Percentiles rank a stretch among this genome's conserved stretches.
phyloP scores from a whole-genome alignment of 2,113 vertebrate species.

The Bothrops jararaca region DNA sequence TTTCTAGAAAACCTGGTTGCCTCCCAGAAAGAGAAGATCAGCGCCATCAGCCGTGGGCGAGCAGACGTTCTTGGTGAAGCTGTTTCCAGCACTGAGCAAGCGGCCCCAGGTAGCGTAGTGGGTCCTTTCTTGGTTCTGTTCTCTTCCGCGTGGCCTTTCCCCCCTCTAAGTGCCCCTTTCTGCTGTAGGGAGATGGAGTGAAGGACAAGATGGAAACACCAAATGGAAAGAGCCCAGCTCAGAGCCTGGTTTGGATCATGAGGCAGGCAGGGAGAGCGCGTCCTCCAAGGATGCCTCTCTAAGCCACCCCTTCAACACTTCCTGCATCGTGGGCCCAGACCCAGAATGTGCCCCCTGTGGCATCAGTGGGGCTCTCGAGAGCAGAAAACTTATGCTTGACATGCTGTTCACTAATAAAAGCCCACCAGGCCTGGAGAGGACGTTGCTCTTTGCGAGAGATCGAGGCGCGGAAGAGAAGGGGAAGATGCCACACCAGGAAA shows the following conservation, averaged over 20 bases:
- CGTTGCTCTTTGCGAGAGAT: not conserved
- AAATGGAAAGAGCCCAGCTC: conserved; percentile 33
- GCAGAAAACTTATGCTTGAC: not conserved
- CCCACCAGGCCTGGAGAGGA: not conserved
- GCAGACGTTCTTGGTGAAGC: conserved; percentile 44
- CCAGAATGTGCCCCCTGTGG: not conserved
- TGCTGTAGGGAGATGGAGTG: conserved; percentile 23
- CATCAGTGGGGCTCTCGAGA: not conserved
- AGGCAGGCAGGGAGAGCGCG: conserved; percentile 19
- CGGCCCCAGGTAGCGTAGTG: conserved; percentile 46
- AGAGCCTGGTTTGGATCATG: conserved; percentile 32
- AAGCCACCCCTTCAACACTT: not conserved
- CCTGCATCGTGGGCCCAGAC: not conserved
- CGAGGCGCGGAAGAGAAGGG: not conserved
- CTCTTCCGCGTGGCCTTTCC: not conserved
- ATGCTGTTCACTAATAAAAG: not conserved
- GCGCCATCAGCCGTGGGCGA: conserved; percentile 68
- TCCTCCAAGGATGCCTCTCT: not conserved
- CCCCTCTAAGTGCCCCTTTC: conserved; percentile 6
- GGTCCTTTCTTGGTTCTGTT: accelerated
- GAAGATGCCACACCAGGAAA: not conserved
- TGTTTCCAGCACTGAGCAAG: conserved; percentile 14
- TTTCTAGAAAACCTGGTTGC: conserved; percentile 87
- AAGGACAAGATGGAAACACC: conserved; percentile 30
- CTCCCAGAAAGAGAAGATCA: conserved; percentile 80